Conservation (phyloP, 2,113 vertebrate species). For the Hippopotamus amphibius region DNA sequence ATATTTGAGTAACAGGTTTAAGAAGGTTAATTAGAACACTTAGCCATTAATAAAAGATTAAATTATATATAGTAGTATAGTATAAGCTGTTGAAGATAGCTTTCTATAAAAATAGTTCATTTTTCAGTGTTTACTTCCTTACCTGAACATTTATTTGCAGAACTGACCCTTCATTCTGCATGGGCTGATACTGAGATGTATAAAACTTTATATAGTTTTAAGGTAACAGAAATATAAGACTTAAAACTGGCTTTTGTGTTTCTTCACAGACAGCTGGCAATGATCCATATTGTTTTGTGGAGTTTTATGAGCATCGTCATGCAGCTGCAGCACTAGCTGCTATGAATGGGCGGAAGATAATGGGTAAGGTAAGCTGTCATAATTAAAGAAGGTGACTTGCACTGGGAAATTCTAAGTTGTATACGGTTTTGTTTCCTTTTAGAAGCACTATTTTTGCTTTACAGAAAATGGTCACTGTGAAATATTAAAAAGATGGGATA, state of each 20-base stretch:
- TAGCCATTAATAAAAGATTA: slow-evolving; percentile 19
- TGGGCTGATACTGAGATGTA: background rate
- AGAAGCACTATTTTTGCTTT: background rate
- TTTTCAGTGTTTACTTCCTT: slow-evolving; percentile 19
- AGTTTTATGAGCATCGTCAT: slow-evolving; percentile 98
- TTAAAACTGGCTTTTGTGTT: slow-evolving; percentile 53
- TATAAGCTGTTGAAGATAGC: slow-evolving; percentile 28
- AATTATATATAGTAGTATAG: background rate
- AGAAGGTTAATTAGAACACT: background rate
- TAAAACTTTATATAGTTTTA: slow-evolving; percentile 31
- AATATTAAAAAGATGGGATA: slow-evolving; percentile 32
- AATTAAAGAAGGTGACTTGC: slow-evolving; percentile 90
- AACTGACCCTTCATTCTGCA: background rate
- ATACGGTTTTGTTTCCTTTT: slow-evolving; percentile 25
- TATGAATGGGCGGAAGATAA: slow-evolving; percentile 99
- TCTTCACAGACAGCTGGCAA: slow-evolving; percentile 95
- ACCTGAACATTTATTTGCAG: slow-evolving; percentile 9
- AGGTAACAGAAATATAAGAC: slow-evolving; percentile 21
- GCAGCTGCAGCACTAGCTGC: slow-evolving; percentile 97
- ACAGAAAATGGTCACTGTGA: background rate
- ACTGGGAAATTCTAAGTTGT: slow-evolving; percentile 19
- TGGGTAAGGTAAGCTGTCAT: slow-evolving; percentile 99
- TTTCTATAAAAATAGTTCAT: background rate
- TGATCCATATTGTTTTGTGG: slow-evolving; percentile 99
- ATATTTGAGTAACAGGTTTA: slow-evolving; percentile 45